These are phyloP conservation scores for Procambarus clarkii DNA, from an alignment of 1,140 invertebrate genomes.

Conservation along the genomic window DNA sequence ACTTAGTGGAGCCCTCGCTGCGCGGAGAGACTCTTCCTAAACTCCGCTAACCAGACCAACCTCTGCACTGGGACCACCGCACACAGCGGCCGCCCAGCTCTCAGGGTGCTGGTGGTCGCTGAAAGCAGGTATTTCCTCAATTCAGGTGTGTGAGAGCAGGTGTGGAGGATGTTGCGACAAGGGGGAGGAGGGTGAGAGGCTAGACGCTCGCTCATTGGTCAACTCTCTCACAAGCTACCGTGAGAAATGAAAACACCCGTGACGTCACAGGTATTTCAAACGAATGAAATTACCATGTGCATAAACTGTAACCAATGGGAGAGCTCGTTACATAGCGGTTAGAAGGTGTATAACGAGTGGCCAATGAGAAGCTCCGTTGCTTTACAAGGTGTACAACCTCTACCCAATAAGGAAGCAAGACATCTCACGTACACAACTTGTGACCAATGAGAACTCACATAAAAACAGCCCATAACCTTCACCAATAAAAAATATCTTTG, in stretches of 20 bases:
- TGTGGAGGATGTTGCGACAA: not conserved
- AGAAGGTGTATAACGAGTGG: slow-evolving; percentile 3
- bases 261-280: slow-evolving; percentile 1
- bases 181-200: not conserved
- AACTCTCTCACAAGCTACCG: not conserved
- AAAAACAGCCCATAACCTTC: too few species aligned
- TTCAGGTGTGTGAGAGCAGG: not conserved
- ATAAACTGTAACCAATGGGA: slow-evolving; percentile 24
- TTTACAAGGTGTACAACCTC: not conserved
- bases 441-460: not conserved
- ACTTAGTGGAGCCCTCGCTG: not conserved
- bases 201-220: not conserved
- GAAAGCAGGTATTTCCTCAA: slow-evolving; percentile 1
- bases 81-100: not conserved
- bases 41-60: not conserved
- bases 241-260: not conserved
- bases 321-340: slow-evolving; percentile 8
- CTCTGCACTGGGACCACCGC: not conserved
- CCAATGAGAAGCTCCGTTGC: not conserved
- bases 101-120: not conserved
- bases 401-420: not conserved
- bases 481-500: too few species aligned
- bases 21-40: not conserved
- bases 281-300: not conserved
- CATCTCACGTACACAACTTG: not conserved